Evolutionary conservation across 2,113 vertebrate species (phyloP), one percentile per base, ranked within the genome.

Genomic region (Vulpes ferrilata): DNA sequence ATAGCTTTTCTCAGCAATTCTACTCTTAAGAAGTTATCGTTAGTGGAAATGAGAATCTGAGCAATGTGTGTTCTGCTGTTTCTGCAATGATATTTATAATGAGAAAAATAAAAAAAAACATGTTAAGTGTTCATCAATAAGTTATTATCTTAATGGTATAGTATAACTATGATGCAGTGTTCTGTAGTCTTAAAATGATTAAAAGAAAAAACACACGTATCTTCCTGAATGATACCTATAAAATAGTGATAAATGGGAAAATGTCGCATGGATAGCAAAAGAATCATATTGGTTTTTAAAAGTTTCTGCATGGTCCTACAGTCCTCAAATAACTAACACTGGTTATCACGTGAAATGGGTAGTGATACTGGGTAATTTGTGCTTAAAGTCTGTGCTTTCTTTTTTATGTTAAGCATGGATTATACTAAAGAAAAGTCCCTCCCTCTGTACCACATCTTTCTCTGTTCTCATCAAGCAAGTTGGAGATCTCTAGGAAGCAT

Each of bases 21-120:
- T 71, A 78, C 67, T 88, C 83, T 88, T 12, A 96, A 76, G 17
- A 78, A 84, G 48, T 78, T 48, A 81, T 55, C 51, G 87, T 83
- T 69, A 20, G 25, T n/a, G 67, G 17, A 94, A 88, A 88, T 22
- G n/a, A 94, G 43, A 87, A 85, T 91, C 25, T 53, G 4, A 87
- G 27, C 65, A 93, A 91, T 2, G 5, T 73, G 2, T 57, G 51
- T 78, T 62, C 87, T 69, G 35, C 19, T 78, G 74, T 69, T 55
- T 82, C 74, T 64, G 27, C 3, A 57, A 55, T 8, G 48, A 55
- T 69, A 89, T 59, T 80, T 90, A 65, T 38, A 80, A 85, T 43
- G 81, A 35, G 43, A 88, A 84, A 96, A 57, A 35, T 17, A 43
- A 80, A 22, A 82, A 96, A 85, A 12, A 91, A 22, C 57, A 59